Conservation (phyloP, 2,797 vertebrate genomes). For the Spondyliosoma cantharus region DNA sequence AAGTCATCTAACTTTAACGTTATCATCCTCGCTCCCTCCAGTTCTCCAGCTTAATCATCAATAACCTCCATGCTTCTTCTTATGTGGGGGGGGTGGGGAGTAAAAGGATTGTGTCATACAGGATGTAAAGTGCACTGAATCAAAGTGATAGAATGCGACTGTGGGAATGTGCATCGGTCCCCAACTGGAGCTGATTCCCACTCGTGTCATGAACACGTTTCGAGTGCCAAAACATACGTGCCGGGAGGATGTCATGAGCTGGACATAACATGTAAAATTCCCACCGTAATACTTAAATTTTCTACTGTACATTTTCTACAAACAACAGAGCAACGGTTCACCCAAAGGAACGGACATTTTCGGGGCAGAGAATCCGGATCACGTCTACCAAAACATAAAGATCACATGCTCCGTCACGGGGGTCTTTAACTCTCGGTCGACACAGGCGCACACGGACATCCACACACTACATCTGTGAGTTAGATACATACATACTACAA, state of each 20-base stretch:
- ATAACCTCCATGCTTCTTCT: slow-evolving; percentile 18
- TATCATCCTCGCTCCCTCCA: slow-evolving; percentile 59
- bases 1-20: slow-evolving; percentile 60
- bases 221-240: slow-evolving; percentile 29
- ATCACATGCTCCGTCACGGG: slow-evolving; percentile 26
- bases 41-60: slow-evolving; percentile 18
- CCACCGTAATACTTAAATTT: slow-evolving; percentile 33
- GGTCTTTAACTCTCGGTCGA: slow-evolving; percentile 35
- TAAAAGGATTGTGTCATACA: slow-evolving; percentile 45
- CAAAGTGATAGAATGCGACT: slow-evolving; percentile 62
- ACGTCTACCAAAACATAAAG: slow-evolving; percentile 47
- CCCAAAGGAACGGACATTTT: slow-evolving; percentile 35
- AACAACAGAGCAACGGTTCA: slow-evolving; percentile 39
- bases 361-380: slow-evolving; percentile 36
- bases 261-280: slow-evolving; percentile 42
- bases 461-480: slow-evolving; percentile 42
- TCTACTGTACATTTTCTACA: slow-evolving; percentile 50
- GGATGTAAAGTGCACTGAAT: slow-evolving; percentile 76
- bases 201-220: slow-evolving; percentile 44
- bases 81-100: not conserved
- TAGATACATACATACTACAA: slow-evolving; percentile 62
- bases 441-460: slow-evolving; percentile 54
- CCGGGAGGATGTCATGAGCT: slow-evolving; percentile 28
- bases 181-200: slow-evolving; percentile 37
- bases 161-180: slow-evolving; percentile 71